Conservation (phyloP, 2,888 invertebrate species). For the Deilephila elpenor region DNA sequence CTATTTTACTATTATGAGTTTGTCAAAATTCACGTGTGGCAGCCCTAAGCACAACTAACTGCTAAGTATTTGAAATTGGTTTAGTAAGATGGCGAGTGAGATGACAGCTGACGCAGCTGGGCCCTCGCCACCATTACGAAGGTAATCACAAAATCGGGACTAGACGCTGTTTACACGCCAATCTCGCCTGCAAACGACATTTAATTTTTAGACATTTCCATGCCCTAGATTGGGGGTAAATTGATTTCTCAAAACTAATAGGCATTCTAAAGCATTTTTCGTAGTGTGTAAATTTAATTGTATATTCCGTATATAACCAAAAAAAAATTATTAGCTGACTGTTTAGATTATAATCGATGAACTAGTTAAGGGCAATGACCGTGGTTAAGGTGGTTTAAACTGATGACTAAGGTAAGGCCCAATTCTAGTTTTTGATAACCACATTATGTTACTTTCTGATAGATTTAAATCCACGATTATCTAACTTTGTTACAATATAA, state of each 20-base stretch:
- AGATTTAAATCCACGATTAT: no score
- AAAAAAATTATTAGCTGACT: no score
- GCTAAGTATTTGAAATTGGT: constrained; percentile 20
- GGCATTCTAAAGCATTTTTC: not conserved
- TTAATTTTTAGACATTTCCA: not conserved
- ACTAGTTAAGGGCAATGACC: no score
- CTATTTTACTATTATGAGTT: no score
- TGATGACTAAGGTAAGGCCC: no score
- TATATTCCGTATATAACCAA: no score
- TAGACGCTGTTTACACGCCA: constrained; percentile 8
- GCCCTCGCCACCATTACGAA: not conserved
- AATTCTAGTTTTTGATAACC: no score
- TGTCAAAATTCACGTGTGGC: not conserved
- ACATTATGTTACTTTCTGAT: no score
- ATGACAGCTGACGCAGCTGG: constrained; percentile 7
- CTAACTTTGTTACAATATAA: no score
- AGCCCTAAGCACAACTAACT: not conserved
- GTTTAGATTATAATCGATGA: no score
- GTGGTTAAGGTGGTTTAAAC: no score
- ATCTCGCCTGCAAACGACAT: not conserved
- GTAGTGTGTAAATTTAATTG: no score
- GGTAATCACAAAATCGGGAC: constrained; percentile 4
- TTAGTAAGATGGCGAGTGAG: constrained; percentile 19
- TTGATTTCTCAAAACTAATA: not conserved
- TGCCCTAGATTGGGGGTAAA: not conserved